Evolutionary conservation across 1,140 invertebrate species (phyloP).

Genomic region (Cheumatopsyche charites): DNA sequence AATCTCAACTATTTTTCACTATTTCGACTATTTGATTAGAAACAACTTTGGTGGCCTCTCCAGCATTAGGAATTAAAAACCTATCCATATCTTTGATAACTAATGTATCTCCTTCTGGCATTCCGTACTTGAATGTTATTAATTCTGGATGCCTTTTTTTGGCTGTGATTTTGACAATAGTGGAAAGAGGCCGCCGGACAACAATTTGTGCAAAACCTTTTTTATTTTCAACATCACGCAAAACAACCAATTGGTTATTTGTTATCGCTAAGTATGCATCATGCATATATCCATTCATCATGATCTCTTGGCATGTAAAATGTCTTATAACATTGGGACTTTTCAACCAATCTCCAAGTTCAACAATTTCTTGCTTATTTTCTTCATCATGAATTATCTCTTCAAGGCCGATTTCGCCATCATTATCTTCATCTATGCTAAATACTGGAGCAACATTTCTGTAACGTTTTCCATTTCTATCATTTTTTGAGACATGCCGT

Average conservation of each 20-base stretch:
- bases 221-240: slow-evolving; percentile 79
- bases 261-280: slow-evolving; percentile 90
- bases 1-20: slow-evolving; percentile 53
- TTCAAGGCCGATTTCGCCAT: slow-evolving; percentile 62
- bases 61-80: slow-evolving; percentile 91
- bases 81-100: slow-evolving; percentile 85
- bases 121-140: slow-evolving; percentile 95
- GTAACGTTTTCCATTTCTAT: slow-evolving; percentile 86
- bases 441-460: slow-evolving; percentile 91
- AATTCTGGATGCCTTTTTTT: slow-evolving; percentile 92
- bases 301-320: slow-evolving; percentile 91
- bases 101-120: slow-evolving; percentile 73
- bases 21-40: slow-evolving; percentile 67
- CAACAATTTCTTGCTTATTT: slow-evolving; percentile 56
- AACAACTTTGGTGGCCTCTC: slow-evolving; percentile 82
- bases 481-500: slow-evolving; percentile 80
- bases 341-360: slow-evolving; percentile 73
- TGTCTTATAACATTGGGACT: slow-evolving; percentile 82
- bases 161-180: slow-evolving; percentile 94
- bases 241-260: slow-evolving; percentile 82
- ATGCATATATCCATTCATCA: slow-evolving; percentile 84
- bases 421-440: slow-evolving; percentile 92
- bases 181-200: slow-evolving; percentile 81
- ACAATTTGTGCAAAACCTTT: slow-evolving; percentile 82
- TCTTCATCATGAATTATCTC: slow-evolving; percentile 51